Base-by-base conservation (phyloP, 92 coral and sea anemone genomes). In the Meandrina meandrites region DNA sequence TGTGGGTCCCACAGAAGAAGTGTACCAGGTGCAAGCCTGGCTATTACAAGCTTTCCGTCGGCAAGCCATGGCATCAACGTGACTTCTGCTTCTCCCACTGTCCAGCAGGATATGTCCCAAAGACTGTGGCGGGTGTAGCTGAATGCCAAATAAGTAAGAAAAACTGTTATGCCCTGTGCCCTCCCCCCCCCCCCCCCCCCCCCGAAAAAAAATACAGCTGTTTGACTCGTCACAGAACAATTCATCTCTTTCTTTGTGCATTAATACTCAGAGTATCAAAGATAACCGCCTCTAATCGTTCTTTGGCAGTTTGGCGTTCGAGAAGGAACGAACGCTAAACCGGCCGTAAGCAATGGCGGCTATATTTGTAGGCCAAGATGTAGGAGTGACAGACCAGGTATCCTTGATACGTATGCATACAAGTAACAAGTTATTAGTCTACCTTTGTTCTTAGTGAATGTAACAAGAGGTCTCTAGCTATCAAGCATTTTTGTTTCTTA, bases 61-160 rank as follows among this genome's bases (percentile, higher is more conserved):
- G 75, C 2, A 31, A 17, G 45, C 5, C 48, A 8, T 72, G 76
- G 76, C n/a, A 72, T 57, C 48, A 30, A 28, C 36, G 18, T 1
- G 84, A 81, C 84, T 64, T 64, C 24, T 81, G 74, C 84, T 81
- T 64, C 30, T 81, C 84, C 64, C 84, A 40, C 51, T 81, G 84
- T 30, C 84, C 84, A 27, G 67, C 84, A 37, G 84, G 75, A 18
- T 81, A 81, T 16, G 35, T 2, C 17, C 56, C 73, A 62, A 81
- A 66, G 28, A 66, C 53, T 27, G 35, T n/a, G 32, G 36, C 37
- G 7, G 84, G 75, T 31, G 75, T 62, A 11, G 31, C 10, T 13
- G 14, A 62, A 27, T 81, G 84, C 56, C 48, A 62, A 28, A 60
- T 19, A 79, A n/a, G 84, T 81, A 45, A 37, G 58, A n/a, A 14